Conservation (phyloP, 2,888 invertebrate species). For the Dermolepida albohirtum region DNA sequence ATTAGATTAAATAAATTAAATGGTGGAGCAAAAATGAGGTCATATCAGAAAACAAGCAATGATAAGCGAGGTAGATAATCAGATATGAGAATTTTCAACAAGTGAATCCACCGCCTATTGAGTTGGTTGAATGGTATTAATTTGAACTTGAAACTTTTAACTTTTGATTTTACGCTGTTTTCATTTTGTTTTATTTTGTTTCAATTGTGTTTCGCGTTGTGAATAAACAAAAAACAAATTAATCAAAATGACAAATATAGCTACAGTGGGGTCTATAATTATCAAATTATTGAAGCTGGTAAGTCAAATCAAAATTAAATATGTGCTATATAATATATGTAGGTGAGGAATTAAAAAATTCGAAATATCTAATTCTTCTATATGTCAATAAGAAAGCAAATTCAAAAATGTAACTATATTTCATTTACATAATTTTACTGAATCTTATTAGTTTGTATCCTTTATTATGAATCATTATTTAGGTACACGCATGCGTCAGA, state of each 20-base stretch:
- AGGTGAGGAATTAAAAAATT: too few relatives aligned
- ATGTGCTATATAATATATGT: not conserved
- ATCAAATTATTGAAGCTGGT: constrained; percentile 87
- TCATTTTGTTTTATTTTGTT: not conserved
- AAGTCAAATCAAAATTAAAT: constrained; percentile 63
- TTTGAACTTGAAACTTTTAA: not conserved
- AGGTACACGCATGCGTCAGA: too few relatives aligned
- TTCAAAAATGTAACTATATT: too few relatives aligned
- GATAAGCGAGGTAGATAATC: constrained; percentile 12
- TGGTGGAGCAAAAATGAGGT: constrained; percentile 5
- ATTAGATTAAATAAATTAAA: not conserved
- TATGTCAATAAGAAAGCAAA: too few relatives aligned
- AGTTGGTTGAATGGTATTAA: not conserved
- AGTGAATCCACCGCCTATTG: constrained; percentile 13
- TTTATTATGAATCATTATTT: too few relatives aligned
- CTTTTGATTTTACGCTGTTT: not conserved
- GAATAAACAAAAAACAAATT: not conserved
- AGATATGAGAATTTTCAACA: constrained; percentile 11
- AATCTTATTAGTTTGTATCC: too few relatives aligned
- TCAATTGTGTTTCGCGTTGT: not conserved
- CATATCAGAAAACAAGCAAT: constrained; percentile 28
- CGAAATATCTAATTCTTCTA: too few relatives aligned
- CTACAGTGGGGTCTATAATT: constrained; percentile 74
- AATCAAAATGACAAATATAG: constrained; percentile 76
- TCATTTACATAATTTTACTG: too few relatives aligned